phyloP scores from a whole-genome alignment of 1,140 invertebrate species.

The Sitobion miscanthi region DNA sequence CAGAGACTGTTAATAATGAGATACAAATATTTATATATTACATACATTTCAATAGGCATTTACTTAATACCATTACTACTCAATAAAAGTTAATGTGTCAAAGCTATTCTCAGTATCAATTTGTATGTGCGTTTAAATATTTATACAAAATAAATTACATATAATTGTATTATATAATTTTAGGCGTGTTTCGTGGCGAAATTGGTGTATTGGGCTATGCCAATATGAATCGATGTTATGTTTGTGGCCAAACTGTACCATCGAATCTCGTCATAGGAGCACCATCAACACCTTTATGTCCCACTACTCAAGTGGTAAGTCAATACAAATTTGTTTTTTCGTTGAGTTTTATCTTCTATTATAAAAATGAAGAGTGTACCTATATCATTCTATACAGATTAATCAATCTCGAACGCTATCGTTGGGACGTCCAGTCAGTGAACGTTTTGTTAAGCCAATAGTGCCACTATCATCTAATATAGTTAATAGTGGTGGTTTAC shows the following conservation, averaged over 20 bases:
- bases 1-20: conserved; percentile 45
- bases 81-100: conserved; percentile 8
- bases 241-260: conserved; percentile 71
- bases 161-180: conserved; percentile 57
- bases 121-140: background rate
- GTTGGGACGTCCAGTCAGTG: conserved; percentile 44
- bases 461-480: conserved; percentile 47
- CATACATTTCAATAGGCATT: conserved; percentile 50
- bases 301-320: conserved; percentile 51
- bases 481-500: conserved; percentile 45
- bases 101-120: conserved; percentile 21
- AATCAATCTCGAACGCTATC: conserved; percentile 53
- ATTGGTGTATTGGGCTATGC: conserved; percentile 61
- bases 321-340: background rate
- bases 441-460: conserved; percentile 55
- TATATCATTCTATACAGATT: conserved; percentile 30
- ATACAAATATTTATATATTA: conserved; percentile 57
- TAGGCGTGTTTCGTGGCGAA: conserved; percentile 62
- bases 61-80: conserved; percentile 31
- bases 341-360: background rate
- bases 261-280: conserved; percentile 54
- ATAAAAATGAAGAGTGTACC: background rate
- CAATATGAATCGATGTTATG: conserved; percentile 69
- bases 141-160: background rate
- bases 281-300: conserved; percentile 50